These are phyloP conservation scores for Dryomyza anilis DNA, from an alignment of 2,888 invertebrate genomes.

Conservation along the genomic window DNA sequence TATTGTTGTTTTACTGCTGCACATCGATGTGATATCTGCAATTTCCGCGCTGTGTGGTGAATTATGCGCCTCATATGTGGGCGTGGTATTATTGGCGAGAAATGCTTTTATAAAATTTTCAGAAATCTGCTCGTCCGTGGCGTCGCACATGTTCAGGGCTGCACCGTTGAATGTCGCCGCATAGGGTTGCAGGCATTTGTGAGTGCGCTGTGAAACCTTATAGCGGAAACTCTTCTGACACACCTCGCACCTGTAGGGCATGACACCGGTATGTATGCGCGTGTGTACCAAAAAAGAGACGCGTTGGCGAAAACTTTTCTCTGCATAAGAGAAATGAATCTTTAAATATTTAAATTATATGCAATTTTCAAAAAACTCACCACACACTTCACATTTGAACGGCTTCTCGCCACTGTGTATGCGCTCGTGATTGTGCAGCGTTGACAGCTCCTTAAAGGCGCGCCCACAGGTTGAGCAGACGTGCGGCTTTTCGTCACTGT, in stretches of 20 bases:
- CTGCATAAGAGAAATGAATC: conserved; percentile 61
- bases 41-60: conserved; percentile 62
- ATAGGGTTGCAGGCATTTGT: conserved; percentile 67
- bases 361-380: conserved; percentile 63
- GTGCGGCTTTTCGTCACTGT: conserved; percentile 83
- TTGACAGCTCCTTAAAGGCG: conserved; percentile 85
- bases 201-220: conserved; percentile 83
- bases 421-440: conserved; percentile 83
- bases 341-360: background rate
- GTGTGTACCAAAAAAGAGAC: conserved; percentile 85
- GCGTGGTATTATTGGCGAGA: conserved; percentile 41
- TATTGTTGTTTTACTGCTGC: conserved; percentile 9
- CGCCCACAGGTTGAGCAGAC: conserved; percentile 78
- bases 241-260: conserved; percentile 83
- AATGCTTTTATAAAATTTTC: conserved; percentile 52
- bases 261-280: conserved; percentile 80
- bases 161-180: background rate
- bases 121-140: conserved; percentile 40
- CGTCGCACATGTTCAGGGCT: too few relatives aligned
- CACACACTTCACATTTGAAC: conserved; percentile 85
- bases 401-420: conserved; percentile 82
- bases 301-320: conserved; percentile 84
- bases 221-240: conserved; percentile 84
- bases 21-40: conserved; percentile 33
- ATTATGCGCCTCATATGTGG: conserved; percentile 51